Base-by-base conservation (phyloP, 2,797 vertebrate species). In the Tenualosa ilisha region DNA sequence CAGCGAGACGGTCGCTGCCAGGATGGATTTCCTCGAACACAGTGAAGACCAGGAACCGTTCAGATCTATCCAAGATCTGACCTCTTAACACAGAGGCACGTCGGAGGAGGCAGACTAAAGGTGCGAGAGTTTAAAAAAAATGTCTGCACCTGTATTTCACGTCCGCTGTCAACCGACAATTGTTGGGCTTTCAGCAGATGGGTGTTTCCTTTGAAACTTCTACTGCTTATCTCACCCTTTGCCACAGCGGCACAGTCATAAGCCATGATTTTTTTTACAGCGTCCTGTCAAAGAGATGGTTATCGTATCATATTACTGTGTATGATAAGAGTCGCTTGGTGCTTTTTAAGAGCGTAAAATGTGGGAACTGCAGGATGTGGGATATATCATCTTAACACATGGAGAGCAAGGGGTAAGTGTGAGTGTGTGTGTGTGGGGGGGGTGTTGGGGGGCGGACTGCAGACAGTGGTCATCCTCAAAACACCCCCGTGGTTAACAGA, bases 401-500 rank as follows among this genome's bases (percentile, higher is more conserved):
- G 37, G 68, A 40, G 15, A 75, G 6, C 26, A 15, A 22, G 54
- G 54, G 54, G 43, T 2, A 46, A 46, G 6, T n/a, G n/a, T n/a
- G n/a, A n/a, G n/a, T n/a, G n/a, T n/a, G n/a, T n/a, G n/a, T n/a
- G n/a, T n/a, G n/a, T n/a, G 54, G 54, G 9, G 54, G 54, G 54
- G 54, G 54, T 56, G 31, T 31, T 31, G 24, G 63, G 54, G 87
- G 88, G 84, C 85, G 84, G 87, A 24, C 65, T 75, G 15, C 81
- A 84, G 84, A 87, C 82, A 84, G 63, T 37, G 87, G 31, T 26
- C 86, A 82, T 88, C 68, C 65, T 40, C 85, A 90, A 88, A 86
- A 43, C 26, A 75, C 68, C 68, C 63, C 68, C 40, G 68, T 43
- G 37, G 68, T 40, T 89, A 82, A 84, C 68, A 92, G 86, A 93